phyloP scores from a whole-genome alignment of 64 coral and sea anemone genomes.

The Stichodactyla helianthus region DNA sequence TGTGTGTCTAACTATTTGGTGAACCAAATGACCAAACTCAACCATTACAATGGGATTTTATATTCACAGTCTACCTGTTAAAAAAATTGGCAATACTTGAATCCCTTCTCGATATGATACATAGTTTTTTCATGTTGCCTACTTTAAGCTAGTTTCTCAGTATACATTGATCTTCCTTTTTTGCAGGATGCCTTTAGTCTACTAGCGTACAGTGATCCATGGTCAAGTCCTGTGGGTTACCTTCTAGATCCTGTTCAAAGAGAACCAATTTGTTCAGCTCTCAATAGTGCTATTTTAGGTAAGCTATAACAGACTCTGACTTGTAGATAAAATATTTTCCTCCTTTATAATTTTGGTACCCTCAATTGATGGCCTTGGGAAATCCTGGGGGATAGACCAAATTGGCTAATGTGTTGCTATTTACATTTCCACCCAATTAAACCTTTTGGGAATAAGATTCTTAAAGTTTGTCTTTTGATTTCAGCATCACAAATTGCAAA shows the following conservation, averaged over 20 bases:
- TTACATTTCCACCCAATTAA: too few species aligned
- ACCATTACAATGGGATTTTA: too few species aligned
- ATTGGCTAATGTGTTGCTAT: too few species aligned
- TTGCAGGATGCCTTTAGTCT: conserved; percentile 98
- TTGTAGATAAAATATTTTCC: neutral
- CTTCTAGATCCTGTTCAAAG: conserved; percentile 90
- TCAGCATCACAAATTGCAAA: neutral
- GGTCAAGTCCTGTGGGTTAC: conserved; percentile 85
- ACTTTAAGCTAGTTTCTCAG: neutral
- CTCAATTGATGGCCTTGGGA: too few species aligned
- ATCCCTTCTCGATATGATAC: too few species aligned
- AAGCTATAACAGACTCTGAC: neutral
- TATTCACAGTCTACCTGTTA: too few species aligned
- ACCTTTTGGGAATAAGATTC: neutral
- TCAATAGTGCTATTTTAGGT: conserved; percentile 99
- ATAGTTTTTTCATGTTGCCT: too few species aligned
- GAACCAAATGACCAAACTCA: too few species aligned
- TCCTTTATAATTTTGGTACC: neutral
- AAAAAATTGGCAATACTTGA: too few species aligned
- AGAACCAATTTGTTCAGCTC: conserved; percentile 87
- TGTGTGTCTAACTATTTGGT: too few species aligned
- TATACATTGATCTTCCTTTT: neutral
- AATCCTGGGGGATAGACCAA: too few species aligned
- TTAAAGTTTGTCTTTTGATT: neutral
- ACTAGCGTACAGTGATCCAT: conserved; percentile 89